These are phyloP conservation scores for Archivesica marissinica DNA, from an alignment of 1,140 invertebrate genomes.

Conservation along the genomic window DNA sequence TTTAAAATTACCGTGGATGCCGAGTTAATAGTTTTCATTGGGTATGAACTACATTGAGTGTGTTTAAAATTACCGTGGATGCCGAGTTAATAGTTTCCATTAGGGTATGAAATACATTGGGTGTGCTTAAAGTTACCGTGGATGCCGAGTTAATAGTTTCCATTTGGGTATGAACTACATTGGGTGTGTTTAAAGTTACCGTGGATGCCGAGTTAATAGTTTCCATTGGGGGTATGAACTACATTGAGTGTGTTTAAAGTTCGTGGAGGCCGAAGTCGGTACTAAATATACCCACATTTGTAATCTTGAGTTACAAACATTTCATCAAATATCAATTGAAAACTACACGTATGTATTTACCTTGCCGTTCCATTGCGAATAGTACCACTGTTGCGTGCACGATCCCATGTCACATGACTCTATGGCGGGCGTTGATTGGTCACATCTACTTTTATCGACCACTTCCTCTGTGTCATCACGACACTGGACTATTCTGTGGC, in stretches of 20 bases:
- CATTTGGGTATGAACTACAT: no score
- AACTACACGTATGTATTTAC: constrained; percentile 10
- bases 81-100: no score
- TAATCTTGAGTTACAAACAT: no score
- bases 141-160: no score
- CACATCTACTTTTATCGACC: neutral
- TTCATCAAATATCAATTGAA: neutral
- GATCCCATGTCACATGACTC: constrained; percentile 8
- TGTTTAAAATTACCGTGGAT: no score
- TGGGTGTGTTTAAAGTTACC: neutral
- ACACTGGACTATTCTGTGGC: neutral
- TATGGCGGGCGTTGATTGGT: neutral
- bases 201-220: neutral
- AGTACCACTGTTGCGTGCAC: constrained; percentile 29
- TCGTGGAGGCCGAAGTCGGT: neutral
- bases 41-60: no score
- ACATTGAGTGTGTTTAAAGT: neutral
- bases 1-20: no score
- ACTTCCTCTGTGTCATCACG: neutral
- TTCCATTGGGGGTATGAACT: neutral
- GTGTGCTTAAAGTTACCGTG: no score
- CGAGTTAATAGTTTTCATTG: no score
- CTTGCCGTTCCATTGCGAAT: constrained; percentile 27
- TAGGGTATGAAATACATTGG: no score
- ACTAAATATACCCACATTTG: neutral